Percentiles rank a stretch among this genome's conserved stretches.
Evolutionary conservation across 2,888 invertebrate species (phyloP).

Genomic region (Sphaerophoria taeniata): DNA sequence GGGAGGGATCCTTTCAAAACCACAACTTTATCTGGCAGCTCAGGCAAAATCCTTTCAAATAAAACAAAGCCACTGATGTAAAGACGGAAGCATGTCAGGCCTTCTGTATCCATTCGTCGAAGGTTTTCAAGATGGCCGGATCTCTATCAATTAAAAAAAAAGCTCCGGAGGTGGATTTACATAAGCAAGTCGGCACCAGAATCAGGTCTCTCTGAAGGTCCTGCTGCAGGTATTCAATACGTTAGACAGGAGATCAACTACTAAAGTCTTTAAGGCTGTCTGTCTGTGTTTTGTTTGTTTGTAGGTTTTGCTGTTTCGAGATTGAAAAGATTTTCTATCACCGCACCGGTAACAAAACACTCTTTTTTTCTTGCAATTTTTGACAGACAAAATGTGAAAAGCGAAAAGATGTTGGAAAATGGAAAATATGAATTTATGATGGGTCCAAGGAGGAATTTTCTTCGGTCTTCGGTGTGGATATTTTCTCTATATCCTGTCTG

Average conservation of each 20-base stretch:
- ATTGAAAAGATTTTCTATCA: constrained; percentile 27
- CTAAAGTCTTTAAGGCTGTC: constrained; percentile 22
- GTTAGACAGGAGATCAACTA: constrained; percentile 23
- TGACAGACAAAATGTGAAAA: constrained; percentile 56
- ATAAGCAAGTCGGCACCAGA: background rate
- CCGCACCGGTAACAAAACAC: constrained; percentile 60
- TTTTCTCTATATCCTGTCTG: constrained; percentile 72
- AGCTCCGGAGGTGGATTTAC: constrained; percentile 33
- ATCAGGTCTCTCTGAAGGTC: too few species aligned
- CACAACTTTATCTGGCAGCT: constrained; percentile 29
- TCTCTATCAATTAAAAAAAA: constrained; percentile 43
- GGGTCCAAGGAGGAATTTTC: constrained; percentile 69
- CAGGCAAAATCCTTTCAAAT: constrained; percentile 46
- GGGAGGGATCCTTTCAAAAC: background rate
- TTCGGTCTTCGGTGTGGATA: constrained; percentile 54
- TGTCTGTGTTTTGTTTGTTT: constrained; percentile 19
- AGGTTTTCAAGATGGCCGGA: too few species aligned
- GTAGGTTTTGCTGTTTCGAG: constrained; percentile 39
- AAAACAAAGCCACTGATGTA: constrained; percentile 48
- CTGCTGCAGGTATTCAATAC: background rate
- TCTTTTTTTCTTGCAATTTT: constrained; percentile 38
- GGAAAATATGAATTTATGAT: constrained; percentile 71
- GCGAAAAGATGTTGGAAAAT: background rate
- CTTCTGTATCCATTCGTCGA: too few species aligned
- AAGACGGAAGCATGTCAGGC: constrained; percentile 5